Evolutionary conservation across 2,888 invertebrate genomes (phyloP).

Genomic region (Machimus rusticus): DNA sequence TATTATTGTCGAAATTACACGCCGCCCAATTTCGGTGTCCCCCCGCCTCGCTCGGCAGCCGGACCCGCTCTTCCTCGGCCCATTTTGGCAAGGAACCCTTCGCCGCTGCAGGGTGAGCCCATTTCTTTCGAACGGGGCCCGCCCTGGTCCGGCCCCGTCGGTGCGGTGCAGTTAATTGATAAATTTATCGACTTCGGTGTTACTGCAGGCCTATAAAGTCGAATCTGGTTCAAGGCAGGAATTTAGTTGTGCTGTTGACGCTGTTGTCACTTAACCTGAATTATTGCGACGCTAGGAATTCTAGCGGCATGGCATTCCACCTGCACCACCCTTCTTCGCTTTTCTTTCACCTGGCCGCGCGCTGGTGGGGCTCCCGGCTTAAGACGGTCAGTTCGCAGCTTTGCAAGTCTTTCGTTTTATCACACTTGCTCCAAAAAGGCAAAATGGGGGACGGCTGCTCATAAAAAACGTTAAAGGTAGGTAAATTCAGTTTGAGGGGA

Average conservation of each 20-base stretch:
- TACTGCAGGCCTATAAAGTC: slow-evolving; percentile 40
- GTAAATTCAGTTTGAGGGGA: background rate
- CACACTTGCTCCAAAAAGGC: background rate
- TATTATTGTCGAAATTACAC: background rate
- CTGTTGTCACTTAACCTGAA: slow-evolving; percentile 40
- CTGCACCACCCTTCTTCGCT: background rate
- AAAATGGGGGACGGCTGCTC: background rate
- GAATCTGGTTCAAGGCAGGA: slow-evolving; percentile 38
- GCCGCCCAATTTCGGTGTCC: background rate
- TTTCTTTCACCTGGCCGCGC: slow-evolving; percentile 3
- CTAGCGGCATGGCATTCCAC: slow-evolving; percentile 3
- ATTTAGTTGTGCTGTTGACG: slow-evolving; percentile 32
- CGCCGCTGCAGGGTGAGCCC: background rate
- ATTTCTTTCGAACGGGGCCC: background rate
- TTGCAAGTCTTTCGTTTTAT: background rate
- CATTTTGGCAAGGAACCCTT: slow-evolving; percentile 16
- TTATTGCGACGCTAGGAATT: slow-evolving; percentile 20
- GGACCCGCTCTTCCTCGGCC: background rate
- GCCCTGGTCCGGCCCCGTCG: background rate
- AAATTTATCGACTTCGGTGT: slow-evolving; percentile 38
- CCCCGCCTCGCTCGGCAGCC: background rate
- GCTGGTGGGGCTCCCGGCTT: background rate
- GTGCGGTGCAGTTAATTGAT: slow-evolving; percentile 41
- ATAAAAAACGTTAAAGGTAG: background rate
- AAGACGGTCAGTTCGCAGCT: background rate